Base-by-base conservation (phyloP, 2,113 vertebrate genomes). In the Corythornis madagascariensis region DNA sequence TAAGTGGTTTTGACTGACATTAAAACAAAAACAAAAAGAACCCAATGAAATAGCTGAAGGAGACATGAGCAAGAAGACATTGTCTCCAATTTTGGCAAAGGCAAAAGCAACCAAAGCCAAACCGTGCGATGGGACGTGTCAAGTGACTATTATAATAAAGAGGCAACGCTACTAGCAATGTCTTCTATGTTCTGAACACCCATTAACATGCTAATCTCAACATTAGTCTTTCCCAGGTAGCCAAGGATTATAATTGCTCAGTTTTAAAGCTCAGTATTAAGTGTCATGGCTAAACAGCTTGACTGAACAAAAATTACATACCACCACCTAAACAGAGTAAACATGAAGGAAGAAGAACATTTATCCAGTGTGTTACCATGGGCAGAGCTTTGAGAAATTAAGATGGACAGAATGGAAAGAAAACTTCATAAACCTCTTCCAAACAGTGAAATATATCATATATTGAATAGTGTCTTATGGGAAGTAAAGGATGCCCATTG, bases 11-110 rank as follows among this genome's bases (percentile, higher is more conserved):
- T 82, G 56, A 83, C 33, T 85, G 47, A 94, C 93, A 89, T 60
- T 65, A 84, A 73, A 94, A 70, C 45, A 93, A 95, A 87, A 75
- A 16, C 59, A 57, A 59, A 84, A 92, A 92, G 79, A 92, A 63
- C 28, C 10, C 45, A 61, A 14, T 70, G 76, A 87, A 90, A 79
- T 22, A n/a, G 22, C 33, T 59, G 55, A 89, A 82, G 67, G 47
- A 96, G 84, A 76, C 9, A 0, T 59, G 31, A 85, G 10, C 40
- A 80, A 80, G 63, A 78, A 75, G 47, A 71, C 33, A 16, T 35
- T 85, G 75, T 38, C 55, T 93, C 43, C 10, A 57, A 73, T 22
- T 71, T 0, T 95, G 91, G 78, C 86, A 66, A 89, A 67, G 63
- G 48, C 47, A 60, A 64, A 88, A 71, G 40, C 47, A 89, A 57